Base-by-base conservation (phyloP, 1,140 invertebrate genomes). In the Delia radicum region DNA sequence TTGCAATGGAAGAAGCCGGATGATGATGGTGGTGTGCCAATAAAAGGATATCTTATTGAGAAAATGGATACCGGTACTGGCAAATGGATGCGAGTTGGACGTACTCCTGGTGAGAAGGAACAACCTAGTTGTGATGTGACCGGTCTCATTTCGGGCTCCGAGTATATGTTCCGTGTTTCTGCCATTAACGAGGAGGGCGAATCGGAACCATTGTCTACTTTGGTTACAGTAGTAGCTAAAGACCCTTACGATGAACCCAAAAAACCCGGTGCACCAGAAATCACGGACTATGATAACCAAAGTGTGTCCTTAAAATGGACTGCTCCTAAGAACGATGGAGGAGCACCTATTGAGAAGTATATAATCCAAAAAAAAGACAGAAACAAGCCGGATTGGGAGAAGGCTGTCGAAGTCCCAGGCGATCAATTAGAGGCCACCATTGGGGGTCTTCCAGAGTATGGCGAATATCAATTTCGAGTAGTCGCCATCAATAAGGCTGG, bases 321-420 rank as follows among this genome's bases (percentile, higher is more conserved):
- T 1, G 89, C 95, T 15, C 98, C 98, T n/a, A 89, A 90, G 65
- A 92, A 88, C 75, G 98, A 99, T 87, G 98, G 98, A 75, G 98
- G 98, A 26, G 93, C 96, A 28, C 94, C 96, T 7, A 95, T 99
- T 81, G 94, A 95, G 80, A 97, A 98, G 87, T 99, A 98, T 86
- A 94, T 99, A 65, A 95, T 99, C 80, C 96, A 99, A 88, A 99
- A 98, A 90, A 96, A 96, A 86, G 94, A 96, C 82, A 93, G 98
- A 87, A 94, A 95, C 79, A 90, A 93, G 27, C 88, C 91, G 10
- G 95, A 97, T 77, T 98, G 96, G 96, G 94, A 97, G 87, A 95
- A 96, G 83, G 95, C 94, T 46, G 90, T 95, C 80, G 93, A 96
- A 89, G 94, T 96, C 1, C 91, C 94, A 75, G 95, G 94, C n/a